Evolutionary conservation across 2,888 invertebrate genomes (phyloP).

Genomic region (Linyphia triangularis): DNA sequence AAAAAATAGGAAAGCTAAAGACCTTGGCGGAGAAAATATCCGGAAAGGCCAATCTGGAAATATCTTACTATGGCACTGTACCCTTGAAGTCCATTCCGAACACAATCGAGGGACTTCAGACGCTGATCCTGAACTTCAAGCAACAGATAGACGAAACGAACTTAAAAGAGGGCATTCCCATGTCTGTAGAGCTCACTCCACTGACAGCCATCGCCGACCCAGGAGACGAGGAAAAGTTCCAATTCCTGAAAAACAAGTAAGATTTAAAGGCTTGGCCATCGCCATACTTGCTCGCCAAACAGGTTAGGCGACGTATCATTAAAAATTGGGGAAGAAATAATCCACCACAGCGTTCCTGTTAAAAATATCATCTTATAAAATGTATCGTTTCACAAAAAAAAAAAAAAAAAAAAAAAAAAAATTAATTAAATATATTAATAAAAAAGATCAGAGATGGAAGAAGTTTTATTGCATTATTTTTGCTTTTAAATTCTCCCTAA

Average conservation of each 20-base stretch:
- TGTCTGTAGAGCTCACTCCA: conserved; percentile 3
- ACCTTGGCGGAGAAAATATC: conserved; percentile 12
- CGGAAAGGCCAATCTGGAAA: conserved; percentile 44
- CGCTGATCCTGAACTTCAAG: conserved; percentile 11
- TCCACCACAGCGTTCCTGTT: too few relatives aligned
- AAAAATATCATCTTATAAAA: too few relatives aligned
- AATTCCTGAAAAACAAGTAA: conserved; percentile 22
- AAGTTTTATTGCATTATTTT: too few relatives aligned
- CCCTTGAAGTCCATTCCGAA: conserved; percentile 42
- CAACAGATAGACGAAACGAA: conserved; percentile 32
- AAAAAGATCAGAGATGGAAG: too few relatives aligned
- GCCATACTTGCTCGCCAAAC: background rate
- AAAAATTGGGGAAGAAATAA: too few relatives aligned
- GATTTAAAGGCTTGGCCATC: background rate
- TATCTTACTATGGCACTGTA: conserved; percentile 55
- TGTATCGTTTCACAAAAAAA: too few relatives aligned
- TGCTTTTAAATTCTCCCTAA: too few relatives aligned
- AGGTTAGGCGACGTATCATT: background rate
- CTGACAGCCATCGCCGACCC: background rate
- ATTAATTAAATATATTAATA: too few relatives aligned
- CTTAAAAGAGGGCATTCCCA: conserved; percentile 30
- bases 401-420: too few relatives aligned
- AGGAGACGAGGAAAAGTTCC: background rate
- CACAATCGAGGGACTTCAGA: conserved; percentile 13
- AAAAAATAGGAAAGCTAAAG: conserved; percentile 46